Evolutionary conservation across 2,113 vertebrate species (phyloP), one percentile per base, ranked within the genome.

Genomic region (Microcebus tavaratra): DNA sequence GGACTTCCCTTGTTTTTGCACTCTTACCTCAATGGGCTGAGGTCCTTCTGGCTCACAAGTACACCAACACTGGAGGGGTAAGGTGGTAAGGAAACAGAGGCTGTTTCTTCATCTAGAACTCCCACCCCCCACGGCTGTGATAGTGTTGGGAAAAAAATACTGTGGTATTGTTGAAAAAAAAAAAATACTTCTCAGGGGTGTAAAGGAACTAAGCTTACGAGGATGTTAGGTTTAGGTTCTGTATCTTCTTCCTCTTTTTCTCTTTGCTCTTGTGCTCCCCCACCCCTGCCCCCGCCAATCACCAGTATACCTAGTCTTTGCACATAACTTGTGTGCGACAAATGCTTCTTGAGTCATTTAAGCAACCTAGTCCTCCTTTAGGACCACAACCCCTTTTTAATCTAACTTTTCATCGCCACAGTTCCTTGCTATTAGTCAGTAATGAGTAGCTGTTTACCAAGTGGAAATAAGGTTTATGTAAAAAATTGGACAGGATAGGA

Each of bases 111-210:
- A 18, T 25, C 23, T 34, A 18, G 6, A 13, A 39, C 42, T 34
- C 59, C 42, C 7, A 6, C 1, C 14, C 1, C 68, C 8, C 8
- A 14, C 5, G 39, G 8, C 20, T 57, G 9, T 4, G 45, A 15
- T 55, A 8, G 4, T 86, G 13, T 57, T 83, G 21, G 21, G 42
- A 13, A 21, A 25, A 36, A 67, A 25, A 18, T 27, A 42, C 11
- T 67, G 45, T 4, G 45, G 27, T 55, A 8, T 5, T 86, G 17
- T 57, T 83, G 21, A 17, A 50, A 13, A 21, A 80, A n/a, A 61
- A 25, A 36, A 67, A 25, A 18, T 23, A 42, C 11, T 67, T 86
- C 59, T 14, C 82, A 50, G 8, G 27, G 6, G 53, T 55, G 57
- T 76, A 29, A 42, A 82, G 14, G 55, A 59, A 27, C 31, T n/a